Conservation (phyloP, 2,113 vertebrate genomes). For the Malaclemys terrapin region DNA sequence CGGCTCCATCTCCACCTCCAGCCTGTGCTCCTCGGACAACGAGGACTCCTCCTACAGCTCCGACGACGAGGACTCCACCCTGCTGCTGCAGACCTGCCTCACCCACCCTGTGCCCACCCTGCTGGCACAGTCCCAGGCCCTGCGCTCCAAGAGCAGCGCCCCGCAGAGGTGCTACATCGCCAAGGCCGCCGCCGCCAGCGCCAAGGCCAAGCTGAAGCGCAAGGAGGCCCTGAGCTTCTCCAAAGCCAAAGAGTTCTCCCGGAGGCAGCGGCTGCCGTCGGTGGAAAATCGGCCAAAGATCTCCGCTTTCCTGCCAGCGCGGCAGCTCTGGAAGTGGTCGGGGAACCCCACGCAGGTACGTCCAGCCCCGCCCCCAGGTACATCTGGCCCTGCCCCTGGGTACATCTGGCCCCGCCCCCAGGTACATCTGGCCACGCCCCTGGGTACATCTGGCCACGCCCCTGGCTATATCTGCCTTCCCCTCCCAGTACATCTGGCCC, state of each 20-base stretch:
- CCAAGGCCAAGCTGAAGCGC: conserved; percentile 88
- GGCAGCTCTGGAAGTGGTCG: conserved; percentile 96
- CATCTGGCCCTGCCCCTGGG: no score
- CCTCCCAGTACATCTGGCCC: background rate
- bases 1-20: conserved; percentile 93
- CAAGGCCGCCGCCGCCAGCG: conserved; percentile 83
- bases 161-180: conserved; percentile 92
- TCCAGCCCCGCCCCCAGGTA: background rate
- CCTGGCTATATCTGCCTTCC: background rate
- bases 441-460: no score
- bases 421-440: rapidly evolving
- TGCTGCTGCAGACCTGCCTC: conserved; percentile 94
- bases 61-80: conserved; percentile 90
- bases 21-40: conserved; percentile 95
- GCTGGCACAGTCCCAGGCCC: conserved; percentile 86
- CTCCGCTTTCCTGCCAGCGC: conserved; percentile 89
- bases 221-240: conserved; percentile 87
- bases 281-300: conserved; percentile 93
- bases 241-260: conserved; percentile 91
- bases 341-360: conserved; percentile 96
- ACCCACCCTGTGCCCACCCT: conserved; percentile 87
- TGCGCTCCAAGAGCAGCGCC: conserved; percentile 80
- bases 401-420: no score
- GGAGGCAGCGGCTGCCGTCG: conserved; percentile 90
- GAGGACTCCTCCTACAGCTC: conserved; percentile 97